Conservation (phyloP, 2,888 invertebrate species). For the Scaptomyza flava region DNA sequence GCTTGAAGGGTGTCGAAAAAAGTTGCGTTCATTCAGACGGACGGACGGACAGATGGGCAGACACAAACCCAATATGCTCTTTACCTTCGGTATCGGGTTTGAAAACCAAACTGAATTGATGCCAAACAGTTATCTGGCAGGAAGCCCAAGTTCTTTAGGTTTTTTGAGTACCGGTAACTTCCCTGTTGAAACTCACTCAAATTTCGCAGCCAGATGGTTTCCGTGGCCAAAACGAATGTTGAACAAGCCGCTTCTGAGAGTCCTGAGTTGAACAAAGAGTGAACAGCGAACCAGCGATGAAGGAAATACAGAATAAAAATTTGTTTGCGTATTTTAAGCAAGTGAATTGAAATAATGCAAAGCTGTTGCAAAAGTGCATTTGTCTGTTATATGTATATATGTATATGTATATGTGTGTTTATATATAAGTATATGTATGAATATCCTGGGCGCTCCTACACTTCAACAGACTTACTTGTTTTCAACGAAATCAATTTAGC, state of each 20-base stretch:
- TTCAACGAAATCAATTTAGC: constrained; percentile 72
- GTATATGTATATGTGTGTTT: neutral
- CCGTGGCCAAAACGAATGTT: constrained; percentile 16
- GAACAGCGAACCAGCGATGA: neutral
- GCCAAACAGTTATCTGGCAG: constrained; percentile 18
- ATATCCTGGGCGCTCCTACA: constrained; percentile 6
- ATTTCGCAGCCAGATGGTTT: constrained; percentile 25
- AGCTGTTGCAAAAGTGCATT: constrained; percentile 73
- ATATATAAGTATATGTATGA: constrained; percentile 13
- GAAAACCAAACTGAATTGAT: constrained; percentile 17
- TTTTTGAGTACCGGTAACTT: neutral
- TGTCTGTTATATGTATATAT: constrained; percentile 59
- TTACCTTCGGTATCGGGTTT: no score
- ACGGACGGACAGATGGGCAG: no score
- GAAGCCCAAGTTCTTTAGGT: neutral
- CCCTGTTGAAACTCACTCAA: no score
- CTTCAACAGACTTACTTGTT: constrained; percentile 46
- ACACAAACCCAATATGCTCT: no score
- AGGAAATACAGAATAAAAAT: constrained; percentile 3
- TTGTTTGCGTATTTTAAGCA: constrained; percentile 40
- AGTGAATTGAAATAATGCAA: constrained; percentile 47
- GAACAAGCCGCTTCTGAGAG: constrained; percentile 20
- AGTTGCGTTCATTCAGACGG: no score
- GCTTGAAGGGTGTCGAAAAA: no score
- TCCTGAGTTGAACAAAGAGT: constrained; percentile 11